phyloP scores from a whole-genome alignment of 2,797 vertebrate species.

The Cryptoprocta ferox region DNA sequence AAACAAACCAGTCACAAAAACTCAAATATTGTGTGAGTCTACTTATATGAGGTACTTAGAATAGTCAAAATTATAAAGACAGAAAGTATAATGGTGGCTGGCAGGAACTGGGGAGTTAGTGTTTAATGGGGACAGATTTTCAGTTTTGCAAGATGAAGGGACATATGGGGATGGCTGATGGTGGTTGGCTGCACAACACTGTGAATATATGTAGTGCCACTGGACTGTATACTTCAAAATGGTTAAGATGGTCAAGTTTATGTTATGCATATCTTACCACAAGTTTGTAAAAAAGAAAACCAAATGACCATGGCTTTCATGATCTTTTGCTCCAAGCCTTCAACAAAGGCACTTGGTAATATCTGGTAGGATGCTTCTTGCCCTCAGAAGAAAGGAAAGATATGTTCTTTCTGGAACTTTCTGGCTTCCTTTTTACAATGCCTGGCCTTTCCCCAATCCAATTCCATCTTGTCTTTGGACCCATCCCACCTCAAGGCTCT shows the following conservation, averaged over 20 bases:
- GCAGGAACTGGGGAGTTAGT: not conserved
- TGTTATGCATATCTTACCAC: not conserved
- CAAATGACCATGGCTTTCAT: not conserved
- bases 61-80: not conserved
- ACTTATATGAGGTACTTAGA: not conserved
- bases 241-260: not conserved
- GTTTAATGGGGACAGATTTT: not conserved
- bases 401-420: not conserved
- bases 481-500: not conserved
- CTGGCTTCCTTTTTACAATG: not conserved
- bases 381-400: constrained; percentile 45
- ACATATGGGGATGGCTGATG: not conserved
- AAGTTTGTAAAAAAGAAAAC: not conserved
- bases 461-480: not conserved
- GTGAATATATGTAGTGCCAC: not conserved
- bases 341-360: constrained; percentile 14
- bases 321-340: constrained; percentile 23
- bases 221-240: not conserved
- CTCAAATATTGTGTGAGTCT: not conserved
- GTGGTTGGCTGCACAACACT: not conserved
- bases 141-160: not conserved
- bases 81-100: not conserved
- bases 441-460: not conserved
- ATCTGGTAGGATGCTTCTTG: not conserved
- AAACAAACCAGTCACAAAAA: not conserved